A percentile compares a stretch with the other conserved stretches of the same genome.
Conservation (phyloP, 2,113 vertebrate species). For the Ramphastos sulfuratus region DNA sequence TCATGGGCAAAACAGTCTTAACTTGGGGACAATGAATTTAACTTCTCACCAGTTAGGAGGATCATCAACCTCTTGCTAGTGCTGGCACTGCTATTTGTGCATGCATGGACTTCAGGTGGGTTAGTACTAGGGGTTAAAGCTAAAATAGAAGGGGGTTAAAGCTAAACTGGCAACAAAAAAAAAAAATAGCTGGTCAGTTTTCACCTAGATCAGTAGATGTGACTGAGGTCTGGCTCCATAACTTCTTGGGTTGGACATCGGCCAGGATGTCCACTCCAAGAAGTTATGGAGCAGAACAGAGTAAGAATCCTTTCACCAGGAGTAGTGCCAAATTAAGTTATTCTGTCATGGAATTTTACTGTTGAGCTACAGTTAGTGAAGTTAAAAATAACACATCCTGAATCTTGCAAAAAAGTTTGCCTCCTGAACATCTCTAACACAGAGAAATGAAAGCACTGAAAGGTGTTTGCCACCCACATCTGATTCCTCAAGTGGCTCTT, state of each 20-base stretch:
- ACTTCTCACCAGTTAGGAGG: background rate
- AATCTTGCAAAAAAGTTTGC: background rate
- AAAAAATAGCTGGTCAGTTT: background rate
- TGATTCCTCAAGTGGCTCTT: background rate
- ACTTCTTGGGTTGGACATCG: accelerated
- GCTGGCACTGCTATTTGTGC: background rate
- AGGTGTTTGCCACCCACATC: background rate
- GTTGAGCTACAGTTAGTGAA: background rate
- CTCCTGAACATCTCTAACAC: background rate
- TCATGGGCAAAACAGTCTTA: no score
- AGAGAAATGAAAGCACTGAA: background rate
- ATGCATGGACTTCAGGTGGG: background rate
- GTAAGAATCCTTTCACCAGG: background rate
- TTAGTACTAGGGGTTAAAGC: background rate
- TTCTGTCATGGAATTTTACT: background rate
- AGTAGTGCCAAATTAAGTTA: background rate
- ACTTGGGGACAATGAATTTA: background rate
- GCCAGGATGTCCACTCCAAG: background rate
- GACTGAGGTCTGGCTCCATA: background rate
- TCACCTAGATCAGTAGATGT: background rate
- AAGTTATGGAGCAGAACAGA: accelerated
- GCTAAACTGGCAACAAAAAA: background rate
- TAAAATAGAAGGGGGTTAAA: background rate
- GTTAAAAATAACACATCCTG: background rate
- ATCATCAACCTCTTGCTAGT: background rate